phyloP scores from a whole-genome alignment of 92 coral and sea anemone genomes.

The Anthopleura xanthogrammica region DNA sequence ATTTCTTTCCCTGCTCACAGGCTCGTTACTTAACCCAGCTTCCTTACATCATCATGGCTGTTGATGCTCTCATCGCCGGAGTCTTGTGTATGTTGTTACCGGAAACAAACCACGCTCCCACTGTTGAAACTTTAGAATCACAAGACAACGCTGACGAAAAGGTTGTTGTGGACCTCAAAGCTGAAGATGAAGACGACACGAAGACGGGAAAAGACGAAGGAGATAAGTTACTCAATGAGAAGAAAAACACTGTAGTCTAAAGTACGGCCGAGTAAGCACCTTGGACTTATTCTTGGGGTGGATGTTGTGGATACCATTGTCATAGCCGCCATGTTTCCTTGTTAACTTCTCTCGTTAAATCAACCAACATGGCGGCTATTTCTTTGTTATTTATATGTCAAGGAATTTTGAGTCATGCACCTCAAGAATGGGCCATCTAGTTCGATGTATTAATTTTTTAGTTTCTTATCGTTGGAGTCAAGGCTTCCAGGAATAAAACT shows the following conservation, averaged over 20 bases:
- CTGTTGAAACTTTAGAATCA: slow-evolving; percentile 75
- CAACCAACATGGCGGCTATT: no score
- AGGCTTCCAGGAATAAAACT: no score
- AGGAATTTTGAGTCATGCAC: no score
- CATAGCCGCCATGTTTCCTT: no score
- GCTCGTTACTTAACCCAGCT: slow-evolving; percentile 47
- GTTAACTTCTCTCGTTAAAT: no score
- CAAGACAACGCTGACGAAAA: slow-evolving; percentile 24
- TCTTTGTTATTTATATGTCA: no score
- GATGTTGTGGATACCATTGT: no score
- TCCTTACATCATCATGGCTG: slow-evolving; percentile 84
- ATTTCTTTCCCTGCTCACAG: slow-evolving; percentile 20
- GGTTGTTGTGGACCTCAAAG: not conserved
- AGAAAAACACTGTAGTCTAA: slow-evolving; percentile 14
- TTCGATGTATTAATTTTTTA: no score
- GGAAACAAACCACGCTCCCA: slow-evolving; percentile 84
- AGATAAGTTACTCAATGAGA: slow-evolving; percentile 18
- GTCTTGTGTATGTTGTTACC: slow-evolving; percentile 82
- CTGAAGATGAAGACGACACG: not conserved
- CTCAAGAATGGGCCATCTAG: no score
- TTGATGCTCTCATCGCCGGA: slow-evolving; percentile 81
- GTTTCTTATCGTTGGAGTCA: no score
- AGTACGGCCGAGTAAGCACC: not conserved
- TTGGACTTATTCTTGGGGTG: no score
- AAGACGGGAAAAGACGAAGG: slow-evolving; percentile 18